Conservation (phyloP, 1,140 invertebrate genomes). For the Philopotamus ludificatus region DNA sequence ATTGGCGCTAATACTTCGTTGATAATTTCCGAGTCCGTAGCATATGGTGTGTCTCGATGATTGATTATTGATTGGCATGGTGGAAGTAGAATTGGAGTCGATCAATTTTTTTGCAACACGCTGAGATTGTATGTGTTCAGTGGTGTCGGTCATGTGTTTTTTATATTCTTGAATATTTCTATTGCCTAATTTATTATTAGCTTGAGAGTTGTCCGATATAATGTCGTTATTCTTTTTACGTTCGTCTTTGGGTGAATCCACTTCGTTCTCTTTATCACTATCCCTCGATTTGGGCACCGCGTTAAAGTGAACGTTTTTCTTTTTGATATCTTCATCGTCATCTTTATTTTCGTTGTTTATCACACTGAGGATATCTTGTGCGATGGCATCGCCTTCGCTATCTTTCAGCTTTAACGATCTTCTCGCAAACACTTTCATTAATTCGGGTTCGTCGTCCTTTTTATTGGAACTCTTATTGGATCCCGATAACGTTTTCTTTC, state of each 20-base stretch:
- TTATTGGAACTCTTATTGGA: constrained; percentile 47
- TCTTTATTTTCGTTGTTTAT: constrained; percentile 35
- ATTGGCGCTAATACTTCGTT: constrained; percentile 50
- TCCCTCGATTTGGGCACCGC: constrained; percentile 59
- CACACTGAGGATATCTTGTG: constrained; percentile 53
- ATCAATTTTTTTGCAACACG: constrained; percentile 48
- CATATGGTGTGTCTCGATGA: constrained; percentile 1
- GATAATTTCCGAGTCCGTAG: constrained; percentile 26
- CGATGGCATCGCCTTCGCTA: constrained; percentile 59
- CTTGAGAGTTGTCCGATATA: constrained; percentile 46
- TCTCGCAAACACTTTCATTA: constrained; percentile 77
- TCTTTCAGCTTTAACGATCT: constrained; percentile 75
- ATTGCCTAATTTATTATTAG: constrained; percentile 39
- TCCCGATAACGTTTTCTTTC: constrained; percentile 50
- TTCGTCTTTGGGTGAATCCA: constrained; percentile 47
- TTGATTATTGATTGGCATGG: constrained; percentile 42
- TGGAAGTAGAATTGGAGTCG: constrained; percentile 50
- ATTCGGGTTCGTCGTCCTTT: constrained; percentile 69
- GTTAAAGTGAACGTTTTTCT: constrained; percentile 48
- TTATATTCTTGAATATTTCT: constrained; percentile 41
- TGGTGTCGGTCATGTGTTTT: constrained; percentile 41
- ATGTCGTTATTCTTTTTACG: constrained; percentile 44
- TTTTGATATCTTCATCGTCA: constrained; percentile 31
- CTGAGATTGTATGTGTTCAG: constrained; percentile 43
- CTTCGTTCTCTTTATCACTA: constrained; percentile 68